Percentiles rank a stretch among this genome's conserved stretches.
Evolutionary conservation across 2,888 invertebrate species (phyloP).

Genomic region (Seira ritae): DNA sequence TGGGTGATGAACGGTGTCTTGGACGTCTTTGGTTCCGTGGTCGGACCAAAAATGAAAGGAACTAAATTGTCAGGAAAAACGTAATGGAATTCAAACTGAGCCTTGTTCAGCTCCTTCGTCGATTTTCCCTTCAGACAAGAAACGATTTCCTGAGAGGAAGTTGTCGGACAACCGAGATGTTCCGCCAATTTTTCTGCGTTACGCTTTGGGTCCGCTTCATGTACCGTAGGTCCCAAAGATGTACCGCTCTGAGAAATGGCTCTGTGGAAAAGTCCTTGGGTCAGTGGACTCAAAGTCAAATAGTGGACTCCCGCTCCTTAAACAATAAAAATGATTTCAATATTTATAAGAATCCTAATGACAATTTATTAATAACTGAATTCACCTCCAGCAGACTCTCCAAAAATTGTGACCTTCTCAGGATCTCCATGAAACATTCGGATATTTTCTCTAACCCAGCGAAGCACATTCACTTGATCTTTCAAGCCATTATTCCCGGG

Average conservation of each 20-base stretch:
- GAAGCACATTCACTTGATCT: neutral
- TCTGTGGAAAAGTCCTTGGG: conserved; percentile 32
- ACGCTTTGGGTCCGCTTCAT: conserved; percentile 10
- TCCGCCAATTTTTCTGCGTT: conserved; percentile 26
- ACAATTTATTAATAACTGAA: no score
- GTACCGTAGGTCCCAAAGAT: neutral
- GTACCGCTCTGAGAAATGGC: conserved; percentile 37
- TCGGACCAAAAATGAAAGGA: conserved; percentile 1
- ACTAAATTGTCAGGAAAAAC: no score
- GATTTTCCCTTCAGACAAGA: conserved; percentile 18
- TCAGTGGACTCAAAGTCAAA: conserved; percentile 4
- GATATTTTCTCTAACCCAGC: conserved; percentile 24
- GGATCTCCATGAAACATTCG: conserved; percentile 29
- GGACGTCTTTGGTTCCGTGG: neutral
- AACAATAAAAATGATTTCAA: no score
- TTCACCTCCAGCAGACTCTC: conserved; percentile 26
- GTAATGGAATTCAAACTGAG: conserved; percentile 9
- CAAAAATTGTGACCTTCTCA: conserved; percentile 18
- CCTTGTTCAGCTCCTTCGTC: neutral
- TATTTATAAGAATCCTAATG: no score
- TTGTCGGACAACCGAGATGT: conserved; percentile 11
- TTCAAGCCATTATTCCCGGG: conserved; percentile 35
- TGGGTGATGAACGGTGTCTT: neutral
- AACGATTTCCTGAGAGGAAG: conserved; percentile 26
- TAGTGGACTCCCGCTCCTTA: conserved; percentile 1